A percentile compares a stretch with the other conserved stretches of the same genome.
Conservation (phyloP, 2,797 vertebrate species). For the Sebastiscus tertius region DNA sequence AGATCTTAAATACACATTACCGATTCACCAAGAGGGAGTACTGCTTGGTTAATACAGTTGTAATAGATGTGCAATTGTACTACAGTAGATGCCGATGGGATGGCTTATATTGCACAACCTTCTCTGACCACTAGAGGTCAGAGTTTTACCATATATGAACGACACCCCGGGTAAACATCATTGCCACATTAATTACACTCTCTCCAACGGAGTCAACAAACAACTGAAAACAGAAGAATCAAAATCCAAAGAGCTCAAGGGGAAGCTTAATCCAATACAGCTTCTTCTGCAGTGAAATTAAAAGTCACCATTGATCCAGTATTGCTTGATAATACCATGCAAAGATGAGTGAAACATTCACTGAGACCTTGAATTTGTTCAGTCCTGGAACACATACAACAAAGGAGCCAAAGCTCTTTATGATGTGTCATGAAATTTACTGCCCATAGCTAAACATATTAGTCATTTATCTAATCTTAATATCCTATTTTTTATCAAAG, state of each 20-base stretch:
- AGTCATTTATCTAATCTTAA: neutral
- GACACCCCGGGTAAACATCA: neutral
- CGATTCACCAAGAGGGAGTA: neutral
- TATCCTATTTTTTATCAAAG: neutral
- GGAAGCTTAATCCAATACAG: neutral
- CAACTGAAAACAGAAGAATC: neutral
- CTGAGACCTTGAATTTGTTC: neutral
- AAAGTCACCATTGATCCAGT: neutral
- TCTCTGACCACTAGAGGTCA: constrained; percentile 69
- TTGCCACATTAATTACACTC: neutral
- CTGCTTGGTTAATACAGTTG: neutral
- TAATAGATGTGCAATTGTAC: neutral
- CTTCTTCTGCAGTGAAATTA: neutral
- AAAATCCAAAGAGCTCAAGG: neutral
- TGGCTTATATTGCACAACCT: neutral
- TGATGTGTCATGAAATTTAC: neutral
- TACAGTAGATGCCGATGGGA: neutral
- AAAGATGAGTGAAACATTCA: neutral
- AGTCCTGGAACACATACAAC: neutral
- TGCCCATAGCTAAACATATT: neutral
- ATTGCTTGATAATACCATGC: neutral
- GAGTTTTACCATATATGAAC: constrained; percentile 43
- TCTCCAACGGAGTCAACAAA: neutral
- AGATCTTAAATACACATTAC: neutral
- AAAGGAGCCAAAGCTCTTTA: neutral